Conservation (phyloP, 2,113 vertebrate species). For the Sapayoa aenigma region DNA sequence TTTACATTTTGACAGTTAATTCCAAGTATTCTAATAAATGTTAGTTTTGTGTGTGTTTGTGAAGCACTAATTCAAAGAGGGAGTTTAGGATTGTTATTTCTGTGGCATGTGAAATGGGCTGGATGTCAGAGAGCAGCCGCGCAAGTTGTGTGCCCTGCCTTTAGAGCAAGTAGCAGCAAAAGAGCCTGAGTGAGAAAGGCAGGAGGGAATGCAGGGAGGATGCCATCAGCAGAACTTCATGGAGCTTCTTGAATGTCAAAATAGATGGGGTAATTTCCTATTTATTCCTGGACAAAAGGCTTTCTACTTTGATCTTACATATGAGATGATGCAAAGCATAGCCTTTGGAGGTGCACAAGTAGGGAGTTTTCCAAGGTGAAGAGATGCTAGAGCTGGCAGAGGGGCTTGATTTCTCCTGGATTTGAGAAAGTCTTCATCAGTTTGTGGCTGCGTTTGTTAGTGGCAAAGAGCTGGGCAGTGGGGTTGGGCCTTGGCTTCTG, state of each 20-base stretch:
- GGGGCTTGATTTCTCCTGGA: neutral
- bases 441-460: neutral
- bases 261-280: neutral
- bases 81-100: slow-evolving; percentile 18
- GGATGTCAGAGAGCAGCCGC: neutral
- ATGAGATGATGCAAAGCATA: neutral
- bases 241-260: neutral
- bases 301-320: neutral
- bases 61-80: neutral
- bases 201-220: neutral
- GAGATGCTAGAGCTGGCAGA: neutral
- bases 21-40: neutral
- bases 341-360: neutral
- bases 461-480: neutral
- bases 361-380: neutral
- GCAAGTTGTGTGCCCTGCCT: neutral
- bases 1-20: slow-evolving; percentile 8
- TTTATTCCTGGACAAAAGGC: neutral
- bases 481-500: neutral
- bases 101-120: neutral
- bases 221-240: neutral
- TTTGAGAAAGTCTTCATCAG: neutral
- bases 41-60: neutral
- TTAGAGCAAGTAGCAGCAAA: neutral
- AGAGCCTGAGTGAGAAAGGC: neutral